Conservation (phyloP, 2,113 vertebrate species). For the Sialia sialis region DNA sequence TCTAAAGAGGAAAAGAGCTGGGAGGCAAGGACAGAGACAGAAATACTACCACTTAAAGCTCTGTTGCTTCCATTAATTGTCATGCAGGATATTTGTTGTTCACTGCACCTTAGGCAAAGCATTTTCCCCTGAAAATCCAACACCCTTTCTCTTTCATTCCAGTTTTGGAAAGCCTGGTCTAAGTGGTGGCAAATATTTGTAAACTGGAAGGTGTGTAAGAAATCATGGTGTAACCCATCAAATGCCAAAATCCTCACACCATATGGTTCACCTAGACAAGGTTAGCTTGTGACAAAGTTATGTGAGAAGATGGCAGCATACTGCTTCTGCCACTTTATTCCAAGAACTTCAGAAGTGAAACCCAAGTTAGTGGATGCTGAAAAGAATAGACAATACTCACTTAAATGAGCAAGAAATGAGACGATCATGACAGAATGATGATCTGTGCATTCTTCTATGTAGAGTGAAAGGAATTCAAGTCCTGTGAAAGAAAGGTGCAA, state of each 20-base stretch:
- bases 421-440: background rate
- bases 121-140: background rate
- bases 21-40: background rate
- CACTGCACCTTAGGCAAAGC: background rate
- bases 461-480: background rate
- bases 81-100: background rate
- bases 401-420: background rate
- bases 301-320: background rate
- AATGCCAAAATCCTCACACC: background rate
- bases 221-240: background rate
- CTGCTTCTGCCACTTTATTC: background rate
- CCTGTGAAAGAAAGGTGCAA: background rate
- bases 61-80: background rate
- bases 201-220: background rate
- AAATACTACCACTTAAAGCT: background rate
- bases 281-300: background rate
- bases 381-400: background rate
- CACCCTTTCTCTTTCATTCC: background rate
- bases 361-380: background rate
- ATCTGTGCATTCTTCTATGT: background rate
- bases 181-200: background rate
- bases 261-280: background rate
- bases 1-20: background rate
- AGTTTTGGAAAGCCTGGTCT: background rate
- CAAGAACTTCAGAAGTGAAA: background rate